Conservation (phyloP, 2,888 invertebrate species). For the Epistrophella euchroma region DNA sequence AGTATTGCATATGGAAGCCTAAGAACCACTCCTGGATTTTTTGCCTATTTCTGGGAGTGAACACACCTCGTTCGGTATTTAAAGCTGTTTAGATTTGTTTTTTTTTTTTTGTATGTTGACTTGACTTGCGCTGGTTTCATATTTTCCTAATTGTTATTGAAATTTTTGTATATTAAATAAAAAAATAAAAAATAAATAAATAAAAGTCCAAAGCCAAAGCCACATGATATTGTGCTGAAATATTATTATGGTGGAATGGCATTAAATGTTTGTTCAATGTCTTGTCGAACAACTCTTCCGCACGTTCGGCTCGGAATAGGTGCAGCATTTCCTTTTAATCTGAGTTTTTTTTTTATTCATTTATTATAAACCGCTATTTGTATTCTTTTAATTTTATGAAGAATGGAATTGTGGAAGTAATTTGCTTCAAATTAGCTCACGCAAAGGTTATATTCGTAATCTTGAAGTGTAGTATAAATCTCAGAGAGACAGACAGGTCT, state of each 20-base stretch:
- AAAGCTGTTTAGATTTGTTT: conserved; percentile 28
- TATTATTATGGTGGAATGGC: conserved; percentile 48
- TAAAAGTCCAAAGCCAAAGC: not conserved
- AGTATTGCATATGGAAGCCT: conserved; percentile 53
- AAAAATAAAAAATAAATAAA: conserved; percentile 18
- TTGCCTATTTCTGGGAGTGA: conserved; percentile 60
- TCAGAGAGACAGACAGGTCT: not conserved
- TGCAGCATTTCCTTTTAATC: conserved; percentile 36
- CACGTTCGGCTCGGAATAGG: conserved; percentile 17
- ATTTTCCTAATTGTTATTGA: conserved; percentile 74
- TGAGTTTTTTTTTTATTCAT: not conserved
- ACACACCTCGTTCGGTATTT: conserved; percentile 73
- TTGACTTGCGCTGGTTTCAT: conserved; percentile 61
- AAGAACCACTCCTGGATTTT: conserved; percentile 71
- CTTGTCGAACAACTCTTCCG: conserved; percentile 61
- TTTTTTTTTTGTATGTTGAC: not conserved
- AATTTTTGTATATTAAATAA: conserved; percentile 22
- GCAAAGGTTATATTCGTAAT: conserved; percentile 45
- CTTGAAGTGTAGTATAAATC: not conserved
- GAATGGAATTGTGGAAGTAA: conserved; percentile 20
- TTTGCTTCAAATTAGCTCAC: conserved; percentile 46
- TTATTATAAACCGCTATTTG: not conserved
- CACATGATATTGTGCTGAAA: conserved; percentile 32
- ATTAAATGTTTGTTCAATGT: conserved; percentile 67
- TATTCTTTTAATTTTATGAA: conserved; percentile 12